Evolutionary conservation across 2,888 invertebrate species (phyloP).

Genomic region (Protophormia terraenovae): DNA sequence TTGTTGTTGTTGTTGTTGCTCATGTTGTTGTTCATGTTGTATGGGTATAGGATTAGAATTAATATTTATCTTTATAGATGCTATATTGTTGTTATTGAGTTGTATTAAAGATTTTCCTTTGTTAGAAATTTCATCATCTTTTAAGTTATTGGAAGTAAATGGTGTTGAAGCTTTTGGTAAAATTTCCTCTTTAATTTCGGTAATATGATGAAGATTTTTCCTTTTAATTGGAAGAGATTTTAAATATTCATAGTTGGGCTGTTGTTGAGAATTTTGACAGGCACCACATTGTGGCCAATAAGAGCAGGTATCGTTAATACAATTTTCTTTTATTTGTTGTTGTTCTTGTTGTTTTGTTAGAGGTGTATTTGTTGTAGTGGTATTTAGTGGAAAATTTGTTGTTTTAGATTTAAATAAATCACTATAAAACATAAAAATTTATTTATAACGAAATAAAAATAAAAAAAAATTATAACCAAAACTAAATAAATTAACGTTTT

Average conservation of each 20-base stretch:
- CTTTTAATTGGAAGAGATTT: conserved; percentile 58
- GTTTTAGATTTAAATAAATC: conserved; percentile 57
- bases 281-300: conserved; percentile 84
- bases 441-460: not conserved
- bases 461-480: conserved; percentile 30
- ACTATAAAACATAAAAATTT: conserved; percentile 47
- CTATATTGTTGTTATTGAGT: conserved; percentile 50
- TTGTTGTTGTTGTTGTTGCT: not conserved
- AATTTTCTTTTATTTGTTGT: conserved; percentile 39
- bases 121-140: not conserved
- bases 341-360: conserved; percentile 9
- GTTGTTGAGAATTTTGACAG: conserved; percentile 64
- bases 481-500: not conserved
- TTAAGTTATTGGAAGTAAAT: not conserved
- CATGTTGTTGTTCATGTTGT: not conserved
- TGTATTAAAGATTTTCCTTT: conserved; percentile 5
- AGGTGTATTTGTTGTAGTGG: conserved; percentile 33
- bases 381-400: conserved; percentile 50
- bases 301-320: conserved; percentile 80
- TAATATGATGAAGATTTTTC: not conserved
- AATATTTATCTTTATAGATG: conserved; percentile 72
- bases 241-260: conserved; percentile 59
- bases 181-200: not conserved
- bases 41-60: conserved; percentile 2
- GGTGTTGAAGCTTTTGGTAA: conserved; percentile 14